Conservation (phyloP, 2,888 invertebrate species). For the Eilema griseolum region DNA sequence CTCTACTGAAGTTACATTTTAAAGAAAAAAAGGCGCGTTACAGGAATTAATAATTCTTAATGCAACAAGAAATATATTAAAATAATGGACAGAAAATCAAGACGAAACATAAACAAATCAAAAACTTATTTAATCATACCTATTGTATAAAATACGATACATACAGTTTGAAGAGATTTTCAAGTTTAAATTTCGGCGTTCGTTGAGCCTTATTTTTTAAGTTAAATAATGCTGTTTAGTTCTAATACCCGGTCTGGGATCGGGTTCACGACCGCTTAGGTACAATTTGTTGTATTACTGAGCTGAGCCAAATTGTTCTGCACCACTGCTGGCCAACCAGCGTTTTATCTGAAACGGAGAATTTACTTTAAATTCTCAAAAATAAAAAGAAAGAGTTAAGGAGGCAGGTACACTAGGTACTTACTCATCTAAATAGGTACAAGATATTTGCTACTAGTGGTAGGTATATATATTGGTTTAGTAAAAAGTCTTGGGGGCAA, state of each 20-base stretch:
- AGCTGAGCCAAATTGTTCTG: conserved; percentile 64
- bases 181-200: conserved; percentile 7
- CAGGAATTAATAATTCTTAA: too few species aligned
- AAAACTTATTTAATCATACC: too few species aligned
- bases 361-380: conserved; percentile 47
- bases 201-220: conserved; percentile 43
- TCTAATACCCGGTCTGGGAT: conserved; percentile 53
- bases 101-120: too few species aligned
- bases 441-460: background rate
- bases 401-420: background rate
- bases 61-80: too few species aligned
- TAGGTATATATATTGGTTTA: too few species aligned
- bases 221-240: conserved; percentile 50
- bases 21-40: too few species aligned
- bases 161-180: background rate
- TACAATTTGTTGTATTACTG: conserved; percentile 61
- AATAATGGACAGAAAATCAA: too few species aligned
- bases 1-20: too few species aligned
- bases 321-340: conserved; percentile 57
- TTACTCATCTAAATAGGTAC: background rate
- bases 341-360: conserved; percentile 57
- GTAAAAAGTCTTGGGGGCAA: too few species aligned
- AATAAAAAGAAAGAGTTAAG: background rate
- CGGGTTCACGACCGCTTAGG: conserved; percentile 66
- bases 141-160: too few species aligned